Percentiles rank a stretch among this genome's conserved stretches.
phyloP scores from a whole-genome alignment of 2,888 invertebrate species.

The Clostera curtula region DNA sequence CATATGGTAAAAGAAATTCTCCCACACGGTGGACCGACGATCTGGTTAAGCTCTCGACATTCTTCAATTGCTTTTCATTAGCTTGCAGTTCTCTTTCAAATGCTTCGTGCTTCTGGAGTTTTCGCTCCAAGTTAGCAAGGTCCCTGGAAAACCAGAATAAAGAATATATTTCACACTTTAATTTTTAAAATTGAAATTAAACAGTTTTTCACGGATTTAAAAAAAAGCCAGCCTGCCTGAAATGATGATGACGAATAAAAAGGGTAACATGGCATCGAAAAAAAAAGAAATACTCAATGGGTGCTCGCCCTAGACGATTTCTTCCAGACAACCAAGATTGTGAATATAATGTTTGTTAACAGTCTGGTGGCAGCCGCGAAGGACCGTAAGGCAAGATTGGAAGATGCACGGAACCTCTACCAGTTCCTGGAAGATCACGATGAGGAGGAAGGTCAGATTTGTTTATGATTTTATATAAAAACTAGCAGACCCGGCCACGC shows the following conservation, averaged over 20 bases:
- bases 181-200: too few relatives aligned
- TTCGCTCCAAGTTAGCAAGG: conserved; percentile 90
- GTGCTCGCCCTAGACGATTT: too few relatives aligned
- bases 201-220: too few relatives aligned
- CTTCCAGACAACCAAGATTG: not conserved
- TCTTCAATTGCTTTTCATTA: conserved; percentile 92
- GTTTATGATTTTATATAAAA: too few relatives aligned
- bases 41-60: conserved; percentile 90
- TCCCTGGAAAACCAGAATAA: conserved; percentile 70
- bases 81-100: conserved; percentile 96
- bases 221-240: too few relatives aligned
- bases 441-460: conserved; percentile 89
- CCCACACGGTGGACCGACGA: too few relatives aligned
- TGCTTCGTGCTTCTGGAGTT: conserved; percentile 96
- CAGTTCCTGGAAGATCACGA: conserved; percentile 98
- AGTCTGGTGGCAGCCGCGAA: conserved; percentile 82
- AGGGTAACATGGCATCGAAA: too few relatives aligned
- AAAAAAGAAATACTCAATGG: too few relatives aligned
- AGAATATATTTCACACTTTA: too few relatives aligned
- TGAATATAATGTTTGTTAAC: conserved; percentile 3
- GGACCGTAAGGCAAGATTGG: conserved; percentile 86
- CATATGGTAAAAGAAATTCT: too few relatives aligned
- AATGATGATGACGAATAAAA: too few relatives aligned
- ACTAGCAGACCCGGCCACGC: too few relatives aligned
- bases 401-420: conserved; percentile 94